Base-by-base conservation (phyloP, 2,888 invertebrate species). In the Branchellion lobata region DNA sequence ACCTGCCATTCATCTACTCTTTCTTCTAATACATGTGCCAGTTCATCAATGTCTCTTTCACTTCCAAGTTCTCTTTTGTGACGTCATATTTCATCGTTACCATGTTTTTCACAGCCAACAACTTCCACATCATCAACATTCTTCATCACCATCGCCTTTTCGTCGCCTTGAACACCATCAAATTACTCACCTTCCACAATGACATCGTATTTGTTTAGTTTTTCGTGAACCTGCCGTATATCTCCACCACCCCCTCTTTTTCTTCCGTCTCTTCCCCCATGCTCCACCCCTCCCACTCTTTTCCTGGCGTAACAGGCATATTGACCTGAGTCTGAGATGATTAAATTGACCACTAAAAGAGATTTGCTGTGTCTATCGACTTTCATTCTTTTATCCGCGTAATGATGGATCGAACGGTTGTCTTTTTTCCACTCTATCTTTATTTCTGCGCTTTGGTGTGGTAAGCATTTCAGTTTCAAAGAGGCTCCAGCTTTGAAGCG, bases 351-450 rank as follows among this genome's bases (percentile, higher is more conserved):
- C 21, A 57, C 21, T 57, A 57, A 57, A 57, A 57, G 61, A 5
- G 61, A 57, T 57, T 57, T 57, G n/a, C 61, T 57, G 24, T 24
- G 61, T 57, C 61, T 57, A 57, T 57, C 61, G 21, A 57, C 61
- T 3, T 57, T 57, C 61, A 57, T 57, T 57, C 61, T 57, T 24
- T 57, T 57, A n/a, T 57, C 24, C 5, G 61, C 21, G 24, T 57
- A n/a, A 8, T 57, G 61, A 57, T 57, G 8, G 3, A 57, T 57
- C n/a, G 61, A 57, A n/a, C 61, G 61, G 61, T 57, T 57, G 61
- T 57, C 61, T n/a, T 57, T 57, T n/a, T n/a, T 8, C 61, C 61
- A 57, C 24, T 57, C 61, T 24, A 57, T 57, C 21, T 57, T 57
- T n/a, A 24, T n/a, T 3, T 57, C 61, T 24, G 5, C n/a, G n/a